Base-by-base conservation (phyloP, 2,113 vertebrate species). In the Stigmatopora nigra region DNA sequence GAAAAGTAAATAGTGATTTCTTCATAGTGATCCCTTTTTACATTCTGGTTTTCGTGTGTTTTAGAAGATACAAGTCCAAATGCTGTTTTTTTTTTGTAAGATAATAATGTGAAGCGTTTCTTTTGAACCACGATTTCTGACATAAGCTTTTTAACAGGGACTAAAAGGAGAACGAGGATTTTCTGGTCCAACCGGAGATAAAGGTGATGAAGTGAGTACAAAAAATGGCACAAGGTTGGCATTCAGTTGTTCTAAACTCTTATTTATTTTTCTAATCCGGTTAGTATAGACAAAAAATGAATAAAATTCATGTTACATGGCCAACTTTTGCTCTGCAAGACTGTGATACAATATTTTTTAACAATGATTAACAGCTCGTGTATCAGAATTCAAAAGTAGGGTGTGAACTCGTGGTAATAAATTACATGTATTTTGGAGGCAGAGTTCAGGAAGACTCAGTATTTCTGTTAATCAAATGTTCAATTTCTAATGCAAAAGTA, bases 131-230 rank as follows among this genome's bases (percentile, higher is more conserved):
- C 16, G 14, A 59, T 0, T 68, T 79, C 57, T 77, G 51, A 55
- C 2, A 12, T 16, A 15, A 85, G 72, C 83, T 88, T 82, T 85
- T 73, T 82, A 87, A 48, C 66, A 99, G 97, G 97, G 97, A 79
- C 92, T 80, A 77, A 99, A 99, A 91, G 97, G 97, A 78, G 97
- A 99, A 82, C 89, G 95, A 76, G 97, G 97, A 49, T 97, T 95
- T 86, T 87, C 94, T 72, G 97, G 97, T 4, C 90, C 94, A 53
- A 63, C 61, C 0, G 97, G 96, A 73, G 94, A 95, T 68, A 97
- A 96, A 86, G 97, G 97, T 0, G 93, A 97, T 58, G 94, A 98
- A 94, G 97, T 99, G 89, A 75, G 88, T 80, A 47, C 19, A 47
- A 53, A 49, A 45, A 46, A 41, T 61, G 69, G 51, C 38, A 64